phyloP scores from a whole-genome alignment of 2,113 vertebrate species.

The Catharus bicknelli region DNA sequence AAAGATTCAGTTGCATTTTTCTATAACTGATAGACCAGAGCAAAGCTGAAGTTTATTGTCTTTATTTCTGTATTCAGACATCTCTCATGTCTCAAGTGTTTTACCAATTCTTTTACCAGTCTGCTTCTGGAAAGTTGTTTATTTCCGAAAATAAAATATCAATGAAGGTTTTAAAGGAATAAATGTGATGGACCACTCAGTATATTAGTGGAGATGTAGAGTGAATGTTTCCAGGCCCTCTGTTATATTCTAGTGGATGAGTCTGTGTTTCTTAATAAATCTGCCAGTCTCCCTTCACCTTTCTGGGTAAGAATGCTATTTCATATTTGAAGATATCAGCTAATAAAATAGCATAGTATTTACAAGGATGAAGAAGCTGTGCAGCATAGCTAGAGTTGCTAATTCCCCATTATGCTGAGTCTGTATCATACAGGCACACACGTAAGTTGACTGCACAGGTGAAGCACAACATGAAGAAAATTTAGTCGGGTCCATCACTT shows the following conservation, averaged over 20 bases:
- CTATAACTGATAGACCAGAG: background rate
- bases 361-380: background rate
- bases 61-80: background rate
- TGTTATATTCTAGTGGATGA: background rate
- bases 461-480: background rate
- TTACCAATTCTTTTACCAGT: background rate
- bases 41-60: background rate
- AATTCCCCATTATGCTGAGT: background rate
- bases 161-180: background rate
- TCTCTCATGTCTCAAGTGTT: background rate
- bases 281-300: background rate
- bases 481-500: background rate
- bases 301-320: background rate
- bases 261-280: background rate
- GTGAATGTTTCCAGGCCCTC: background rate
- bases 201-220: background rate
- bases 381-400: background rate
- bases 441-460: background rate
- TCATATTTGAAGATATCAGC: background rate
- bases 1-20: slow-evolving; percentile 20
- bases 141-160: background rate
- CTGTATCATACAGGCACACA: background rate
- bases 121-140: background rate
- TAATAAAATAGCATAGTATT: background rate
- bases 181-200: background rate